Base-by-base conservation (phyloP, 2,888 invertebrate species). In the Siphonodentalium dalli region DNA sequence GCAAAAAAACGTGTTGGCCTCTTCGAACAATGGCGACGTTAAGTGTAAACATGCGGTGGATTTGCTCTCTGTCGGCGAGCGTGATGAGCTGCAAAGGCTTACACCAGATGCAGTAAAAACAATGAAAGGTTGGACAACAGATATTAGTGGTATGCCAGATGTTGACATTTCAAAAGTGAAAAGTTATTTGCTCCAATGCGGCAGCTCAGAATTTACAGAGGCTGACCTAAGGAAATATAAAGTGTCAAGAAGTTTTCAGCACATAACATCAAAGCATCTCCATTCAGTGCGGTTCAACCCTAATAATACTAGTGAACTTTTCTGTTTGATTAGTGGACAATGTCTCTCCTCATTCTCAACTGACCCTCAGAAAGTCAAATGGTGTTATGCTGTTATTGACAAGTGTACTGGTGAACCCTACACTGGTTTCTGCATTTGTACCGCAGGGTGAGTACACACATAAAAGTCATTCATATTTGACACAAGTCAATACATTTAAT, bases 371-470 rank as follows among this genome's bases (percentile, higher is more conserved):
- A 13, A 33, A 13, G 39, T 47, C 7, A 53, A 53, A 24, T 45
- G 31, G 29, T 20, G 38, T 3, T 46, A 46, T 40, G 46, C 37
- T 7, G 29, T 53, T 11, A 13, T 53, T 9, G 53, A 53, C 26
- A 27, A 40, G 20, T 9, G n/a, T 7, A 53, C 45, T 27, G 46
- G 46, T 15, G 40, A 46, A 26, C 46, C 53, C 31, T 46, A 53
- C 29, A 46, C 46, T 20, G 53, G 31, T n/a, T 53, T 46, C 27
- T 53, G 53, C 35, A 34, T 26, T 24, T 53, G 53, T 21, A 53
- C 53, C 11, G 46, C 47, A 40, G 46, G 46, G 53, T 46, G 41
- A 34, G 46, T 24, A 11, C n/a, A n/a, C n/a, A n/a, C n/a, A n/a
- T n/a, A n/a, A n/a, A n/a, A n/a, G n/a, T n/a, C n/a, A n/a, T n/a